These are phyloP conservation scores for Troglohyphantes excavatus DNA, from an alignment of 2,888 invertebrate genomes.

Conservation along the genomic window DNA sequence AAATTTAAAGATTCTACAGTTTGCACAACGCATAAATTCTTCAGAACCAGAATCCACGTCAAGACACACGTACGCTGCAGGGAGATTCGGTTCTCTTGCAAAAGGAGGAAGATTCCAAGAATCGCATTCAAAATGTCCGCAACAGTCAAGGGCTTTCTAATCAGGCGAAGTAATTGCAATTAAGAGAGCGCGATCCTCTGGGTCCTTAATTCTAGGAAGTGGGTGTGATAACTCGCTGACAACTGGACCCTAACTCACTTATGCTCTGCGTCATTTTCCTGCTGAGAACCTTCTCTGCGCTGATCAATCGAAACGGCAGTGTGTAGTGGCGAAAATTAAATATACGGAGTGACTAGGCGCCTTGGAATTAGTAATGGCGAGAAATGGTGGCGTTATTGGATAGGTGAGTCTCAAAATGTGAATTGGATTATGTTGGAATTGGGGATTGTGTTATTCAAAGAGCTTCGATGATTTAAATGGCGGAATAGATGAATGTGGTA, in stretches of 20 bases:
- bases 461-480: background rate
- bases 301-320: background rate
- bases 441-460: background rate
- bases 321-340: slow-evolving; percentile 26
- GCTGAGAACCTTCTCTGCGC: background rate
- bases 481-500: background rate
- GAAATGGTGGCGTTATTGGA: background rate
- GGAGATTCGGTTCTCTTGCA: no score
- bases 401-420: background rate
- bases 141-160: slow-evolving; percentile 55
- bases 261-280: slow-evolving; percentile 44
- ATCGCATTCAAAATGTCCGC: background rate
- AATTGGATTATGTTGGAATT: background rate
- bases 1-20: background rate
- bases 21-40: background rate
- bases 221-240: slow-evolving; percentile 66
- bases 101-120: background rate
- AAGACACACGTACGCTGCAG: no score
- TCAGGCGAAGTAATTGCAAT: slow-evolving; percentile 65
- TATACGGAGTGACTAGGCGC: background rate
- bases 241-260: slow-evolving; percentile 65
- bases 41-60: background rate
- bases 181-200: slow-evolving; percentile 49
- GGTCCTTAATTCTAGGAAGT: slow-evolving; percentile 30
- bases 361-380: background rate